Conservation (phyloP, 2,113 vertebrate genomes). For the Anarhynchus alexandrinus region DNA sequence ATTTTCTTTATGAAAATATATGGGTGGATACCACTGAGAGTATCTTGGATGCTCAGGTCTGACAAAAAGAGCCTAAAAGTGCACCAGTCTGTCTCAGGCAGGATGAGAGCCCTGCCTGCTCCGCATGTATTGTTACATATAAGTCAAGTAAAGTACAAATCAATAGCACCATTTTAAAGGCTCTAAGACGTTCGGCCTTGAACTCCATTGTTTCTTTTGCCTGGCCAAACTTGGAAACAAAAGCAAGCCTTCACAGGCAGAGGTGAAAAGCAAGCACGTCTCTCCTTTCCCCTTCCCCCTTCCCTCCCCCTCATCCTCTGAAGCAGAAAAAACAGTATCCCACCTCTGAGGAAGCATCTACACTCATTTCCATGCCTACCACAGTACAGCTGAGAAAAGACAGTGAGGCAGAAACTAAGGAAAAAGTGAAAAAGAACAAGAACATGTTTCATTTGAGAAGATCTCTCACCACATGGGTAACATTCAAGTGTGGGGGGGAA, state of each 20-base stretch:
- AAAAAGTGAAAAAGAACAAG: background rate
- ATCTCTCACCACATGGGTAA: background rate
- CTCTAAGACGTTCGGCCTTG: background rate
- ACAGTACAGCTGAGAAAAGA: background rate
- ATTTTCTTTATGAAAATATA: background rate
- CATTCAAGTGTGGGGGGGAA: rapidly evolving
- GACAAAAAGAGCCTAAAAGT: background rate
- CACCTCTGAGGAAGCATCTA: background rate
- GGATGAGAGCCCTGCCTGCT: background rate
- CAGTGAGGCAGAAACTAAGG: background rate
- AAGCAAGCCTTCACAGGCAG: background rate
- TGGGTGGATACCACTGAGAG: background rate
- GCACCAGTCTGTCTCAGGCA: rapidly evolving
- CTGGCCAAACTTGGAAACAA: background rate
- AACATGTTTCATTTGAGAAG: background rate
- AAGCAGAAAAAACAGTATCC: background rate
- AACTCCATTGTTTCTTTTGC: background rate
- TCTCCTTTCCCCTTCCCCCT: background rate
- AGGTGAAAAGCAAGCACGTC: background rate
- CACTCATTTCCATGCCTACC: background rate
- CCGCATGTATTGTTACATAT: background rate
- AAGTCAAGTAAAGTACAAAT: background rate
- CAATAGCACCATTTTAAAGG: background rate
- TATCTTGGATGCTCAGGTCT: background rate
- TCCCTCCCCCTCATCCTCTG: background rate